phyloP scores from a whole-genome alignment of 1,140 invertebrate species.

The Protaetia brevitarsis region DNA sequence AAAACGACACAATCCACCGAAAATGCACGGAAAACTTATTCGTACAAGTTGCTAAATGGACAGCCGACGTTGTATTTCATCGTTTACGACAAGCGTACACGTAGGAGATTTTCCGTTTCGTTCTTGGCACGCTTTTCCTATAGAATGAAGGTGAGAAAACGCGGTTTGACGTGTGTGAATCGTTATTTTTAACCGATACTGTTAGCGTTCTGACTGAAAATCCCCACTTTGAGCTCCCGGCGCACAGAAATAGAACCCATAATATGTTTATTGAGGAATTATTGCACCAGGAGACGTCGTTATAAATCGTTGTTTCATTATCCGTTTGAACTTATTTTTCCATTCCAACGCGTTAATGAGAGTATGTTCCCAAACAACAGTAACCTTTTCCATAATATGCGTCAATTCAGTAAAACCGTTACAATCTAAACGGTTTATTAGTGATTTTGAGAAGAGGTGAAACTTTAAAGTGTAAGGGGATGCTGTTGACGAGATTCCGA shows the following conservation, averaged over 20 bases:
- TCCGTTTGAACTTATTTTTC: neutral
- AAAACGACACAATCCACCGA: neutral
- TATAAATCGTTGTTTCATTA: slow-evolving; percentile 6
- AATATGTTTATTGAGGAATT: slow-evolving; percentile 5
- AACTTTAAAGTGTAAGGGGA: too few species aligned
- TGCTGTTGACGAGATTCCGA: too few species aligned
- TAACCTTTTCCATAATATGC: too few species aligned
- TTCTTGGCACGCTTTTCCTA: neutral
- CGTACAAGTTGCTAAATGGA: neutral
- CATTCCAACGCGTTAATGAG: too few species aligned
- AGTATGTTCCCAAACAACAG: too few species aligned
- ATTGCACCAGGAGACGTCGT: neutral
- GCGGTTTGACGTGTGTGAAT: neutral
- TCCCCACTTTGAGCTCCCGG: neutral
- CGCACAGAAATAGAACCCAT: neutral
- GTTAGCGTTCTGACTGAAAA: neutral
- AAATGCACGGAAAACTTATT: slow-evolving; percentile 3
- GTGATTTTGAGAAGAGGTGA: too few species aligned
- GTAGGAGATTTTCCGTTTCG: neutral
- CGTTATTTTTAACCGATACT: neutral
- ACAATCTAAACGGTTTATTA: too few species aligned
- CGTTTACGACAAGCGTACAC: neutral
- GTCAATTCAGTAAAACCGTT: too few species aligned
- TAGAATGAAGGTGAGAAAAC: neutral
- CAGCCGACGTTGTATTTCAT: neutral